Evolutionary conservation across 1,140 invertebrate genomes (phyloP).

Genomic region (Phthorimaea operculella): DNA sequence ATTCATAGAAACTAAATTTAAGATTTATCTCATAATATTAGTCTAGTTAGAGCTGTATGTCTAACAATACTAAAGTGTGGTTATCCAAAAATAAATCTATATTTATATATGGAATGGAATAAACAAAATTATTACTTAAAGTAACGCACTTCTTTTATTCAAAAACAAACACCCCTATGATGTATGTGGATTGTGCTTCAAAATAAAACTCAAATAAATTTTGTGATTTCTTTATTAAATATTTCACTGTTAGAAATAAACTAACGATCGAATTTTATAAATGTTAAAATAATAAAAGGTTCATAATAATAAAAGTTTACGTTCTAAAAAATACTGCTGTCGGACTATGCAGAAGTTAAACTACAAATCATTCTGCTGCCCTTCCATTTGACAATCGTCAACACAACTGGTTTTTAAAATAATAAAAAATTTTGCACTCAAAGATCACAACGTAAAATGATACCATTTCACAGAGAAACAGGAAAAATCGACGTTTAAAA

Average conservation of each 20-base stretch:
- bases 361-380: slow-evolving; percentile 47
- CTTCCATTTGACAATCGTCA: slow-evolving; percentile 47
- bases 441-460: slow-evolving; percentile 67
- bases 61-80: slow-evolving; percentile 57
- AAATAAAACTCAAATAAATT: slow-evolving; percentile 49
- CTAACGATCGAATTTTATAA: slow-evolving; percentile 65
- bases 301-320: slow-evolving; percentile 60
- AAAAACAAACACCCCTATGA: not conserved
- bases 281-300: slow-evolving; percentile 65
- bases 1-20: slow-evolving; percentile 9
- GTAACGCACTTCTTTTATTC: not conserved
- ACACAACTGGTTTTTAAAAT: slow-evolving; percentile 48
- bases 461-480: slow-evolving; percentile 60
- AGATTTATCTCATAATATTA: slow-evolving; percentile 34
- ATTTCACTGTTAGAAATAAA: slow-evolving; percentile 68
- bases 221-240: slow-evolving; percentile 68
- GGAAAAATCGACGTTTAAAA: slow-evolving; percentile 36
- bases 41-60: slow-evolving; percentile 26
- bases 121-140: slow-evolving; percentile 20
- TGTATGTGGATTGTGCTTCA: not conserved
- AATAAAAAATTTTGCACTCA: slow-evolving; percentile 62
- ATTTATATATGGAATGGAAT: slow-evolving; percentile 47
- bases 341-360: slow-evolving; percentile 62
- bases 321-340: slow-evolving; percentile 66
- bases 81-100: slow-evolving; percentile 60